Percentiles rank a stretch among this genome's conserved stretches.
Evolutionary conservation across 2,888 invertebrate species (phyloP).

Genomic region (Rhodophaea formosa): DNA sequence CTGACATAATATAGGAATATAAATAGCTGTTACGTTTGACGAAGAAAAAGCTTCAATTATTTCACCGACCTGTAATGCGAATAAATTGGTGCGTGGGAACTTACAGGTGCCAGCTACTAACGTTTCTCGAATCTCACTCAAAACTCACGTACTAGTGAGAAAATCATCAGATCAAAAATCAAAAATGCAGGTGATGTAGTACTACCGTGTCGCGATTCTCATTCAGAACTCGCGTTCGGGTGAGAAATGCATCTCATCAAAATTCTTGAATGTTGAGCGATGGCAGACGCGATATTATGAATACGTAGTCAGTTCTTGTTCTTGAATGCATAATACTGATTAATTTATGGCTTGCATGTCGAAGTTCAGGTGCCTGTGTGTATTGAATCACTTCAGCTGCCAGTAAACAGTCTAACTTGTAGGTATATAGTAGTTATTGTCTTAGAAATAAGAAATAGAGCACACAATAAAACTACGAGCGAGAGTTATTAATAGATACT

Average conservation of each 20-base stretch:
- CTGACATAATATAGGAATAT: not conserved
- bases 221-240: conserved; percentile 8
- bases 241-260: conserved; percentile 12
- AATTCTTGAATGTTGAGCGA: conserved; percentile 11
- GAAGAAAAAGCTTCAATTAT: conserved; percentile 33
- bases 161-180: conserved; percentile 9
- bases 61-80: conserved; percentile 37
- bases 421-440: too few species aligned
- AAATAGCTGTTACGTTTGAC: not conserved
- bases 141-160: conserved; percentile 1
- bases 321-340: conserved; percentile 6
- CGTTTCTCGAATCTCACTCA: not conserved
- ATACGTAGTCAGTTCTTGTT: conserved; percentile 5
- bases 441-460: too few species aligned
- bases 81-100: conserved; percentile 50
- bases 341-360: not conserved
- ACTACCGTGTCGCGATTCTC: not conserved
- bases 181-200: not conserved
- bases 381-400: too few species aligned
- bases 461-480: too few species aligned
- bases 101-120: conserved; percentile 40
- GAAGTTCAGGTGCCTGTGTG: not conserved
- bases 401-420: too few species aligned
- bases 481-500: not conserved
- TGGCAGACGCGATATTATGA: conserved; percentile 2